Evolutionary conservation across 2,888 invertebrate species (phyloP), one percentile per base, ranked within the genome.

Genomic region (Brachylomia viminalis): DNA sequence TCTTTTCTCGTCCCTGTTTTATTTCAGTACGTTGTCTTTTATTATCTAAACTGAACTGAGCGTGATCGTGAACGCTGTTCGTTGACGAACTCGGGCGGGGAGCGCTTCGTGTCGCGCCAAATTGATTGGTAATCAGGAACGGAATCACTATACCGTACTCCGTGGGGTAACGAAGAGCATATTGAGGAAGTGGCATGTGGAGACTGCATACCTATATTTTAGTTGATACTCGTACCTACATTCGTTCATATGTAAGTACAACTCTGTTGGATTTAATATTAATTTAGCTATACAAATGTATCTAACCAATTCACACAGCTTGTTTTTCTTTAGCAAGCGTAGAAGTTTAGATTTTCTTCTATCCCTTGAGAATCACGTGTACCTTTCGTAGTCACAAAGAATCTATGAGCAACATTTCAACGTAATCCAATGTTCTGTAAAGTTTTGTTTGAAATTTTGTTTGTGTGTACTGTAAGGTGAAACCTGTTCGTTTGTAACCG

Each of bases 81-180:
- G 80, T 79, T 70, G 83, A 80, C 72, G 72, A 79, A 78, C 79
- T 81, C 74, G 68, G 78, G 47, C 75, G 62, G 59, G 73, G 73
- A 62, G 80, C 66, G 79, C 78, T 84, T 85, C 76, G 76, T 78
- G 78, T 80, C 83, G 77, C 77, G 66, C 71, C 77, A 88, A 88
- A 87, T 86, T 88, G 88, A 87, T 88, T 86, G 88, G 78, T 88
- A 86, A 88, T 88, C 85, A 81, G 79, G 80, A 75, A 79, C 67
- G 65, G 77, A 86, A 79, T 88, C 83, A 79, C 76, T 77, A 79
- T 76, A 75, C 77, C 68, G 79, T 75, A 74, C 27, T 79, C 49
- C 74, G 75, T 68, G 71, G 69, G 73, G 71, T 85, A 78, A 85
- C 69, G 83, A 82, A 77, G 70, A 74, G 72, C 82, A 66, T 82